A percentile compares a stretch with the other conserved stretches of the same genome.
These are phyloP conservation scores for Anoplophora glabripennis DNA, from an alignment of 1,140 invertebrate species.

Conservation along the genomic window DNA sequence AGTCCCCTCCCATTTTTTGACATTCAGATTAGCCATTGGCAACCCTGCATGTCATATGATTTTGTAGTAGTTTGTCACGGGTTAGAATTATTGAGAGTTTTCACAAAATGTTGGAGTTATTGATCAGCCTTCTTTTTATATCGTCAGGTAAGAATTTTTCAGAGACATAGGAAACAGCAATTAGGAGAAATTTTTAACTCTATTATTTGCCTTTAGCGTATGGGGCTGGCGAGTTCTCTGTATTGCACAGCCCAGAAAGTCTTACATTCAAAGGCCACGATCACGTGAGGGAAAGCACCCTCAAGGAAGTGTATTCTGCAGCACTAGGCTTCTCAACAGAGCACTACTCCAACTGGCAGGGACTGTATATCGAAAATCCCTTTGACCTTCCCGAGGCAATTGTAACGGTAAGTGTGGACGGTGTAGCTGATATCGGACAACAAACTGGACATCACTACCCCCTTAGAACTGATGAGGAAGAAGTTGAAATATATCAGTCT, in stretches of 20 bases:
- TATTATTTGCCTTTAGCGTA: slow-evolving; percentile 54
- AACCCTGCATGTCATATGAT: too few relatives aligned
- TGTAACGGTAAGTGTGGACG: slow-evolving; percentile 71
- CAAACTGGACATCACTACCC: slow-evolving; percentile 58
- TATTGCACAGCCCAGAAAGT: slow-evolving; percentile 64
- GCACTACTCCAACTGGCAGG: slow-evolving; percentile 66
- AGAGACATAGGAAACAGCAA: too few relatives aligned
- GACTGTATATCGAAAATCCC: slow-evolving; percentile 66
- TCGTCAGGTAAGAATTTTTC: too few relatives aligned
- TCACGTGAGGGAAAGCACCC: slow-evolving; percentile 57
- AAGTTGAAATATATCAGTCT: slow-evolving; percentile 61
- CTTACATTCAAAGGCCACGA: slow-evolving; percentile 64
- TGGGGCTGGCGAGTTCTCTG: slow-evolving; percentile 63
- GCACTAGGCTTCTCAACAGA: slow-evolving; percentile 66
- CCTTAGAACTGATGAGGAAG: slow-evolving; percentile 62
- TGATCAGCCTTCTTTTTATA: too few relatives aligned
- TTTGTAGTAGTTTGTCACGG: too few relatives aligned
- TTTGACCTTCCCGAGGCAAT: slow-evolving; percentile 76
- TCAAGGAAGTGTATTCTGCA: slow-evolving; percentile 71
- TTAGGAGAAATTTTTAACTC: too few relatives aligned
- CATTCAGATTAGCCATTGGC: too few relatives aligned
- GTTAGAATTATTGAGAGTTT: too few relatives aligned
- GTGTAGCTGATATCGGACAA: slow-evolving; percentile 56
- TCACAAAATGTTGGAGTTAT: too few relatives aligned
- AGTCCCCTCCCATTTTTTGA: too few relatives aligned